Percentiles rank a stretch among this genome's conserved stretches.
These are phyloP conservation scores for Centropus bengalensis DNA, from an alignment of 2,113 vertebrate species.

Conservation along the genomic window DNA sequence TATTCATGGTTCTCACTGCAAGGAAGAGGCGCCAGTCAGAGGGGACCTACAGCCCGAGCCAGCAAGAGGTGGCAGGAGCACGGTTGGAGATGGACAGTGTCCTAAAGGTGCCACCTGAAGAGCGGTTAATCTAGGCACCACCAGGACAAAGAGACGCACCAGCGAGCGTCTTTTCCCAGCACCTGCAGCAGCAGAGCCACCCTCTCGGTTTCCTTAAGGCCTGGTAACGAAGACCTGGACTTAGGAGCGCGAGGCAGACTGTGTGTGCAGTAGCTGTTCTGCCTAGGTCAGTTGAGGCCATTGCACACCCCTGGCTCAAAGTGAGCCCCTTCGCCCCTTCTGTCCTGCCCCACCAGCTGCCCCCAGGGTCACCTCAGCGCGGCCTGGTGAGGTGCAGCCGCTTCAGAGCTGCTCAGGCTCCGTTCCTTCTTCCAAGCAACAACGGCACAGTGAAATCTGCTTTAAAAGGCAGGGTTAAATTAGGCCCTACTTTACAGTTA, in stretches of 20 bases:
- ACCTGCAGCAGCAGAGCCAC: neutral
- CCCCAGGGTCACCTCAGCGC: rapidly evolving
- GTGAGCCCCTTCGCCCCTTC: neutral
- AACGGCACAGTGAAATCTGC: neutral
- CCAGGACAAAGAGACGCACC: neutral
- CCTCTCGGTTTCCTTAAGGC: neutral
- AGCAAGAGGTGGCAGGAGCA: constrained; percentile 95
- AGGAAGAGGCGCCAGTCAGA: constrained; percentile 94
- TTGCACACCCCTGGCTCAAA: neutral
- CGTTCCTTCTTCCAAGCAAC: neutral
- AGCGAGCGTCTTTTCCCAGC: neutral
- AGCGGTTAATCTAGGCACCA: constrained; percentile 85
- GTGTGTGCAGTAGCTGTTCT: neutral
- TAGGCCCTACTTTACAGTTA: neutral
- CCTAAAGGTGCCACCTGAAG: constrained; percentile 95
- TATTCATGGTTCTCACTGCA: constrained; percentile 90
- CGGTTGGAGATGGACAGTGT: constrained; percentile 97
- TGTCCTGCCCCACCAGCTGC: neutral
- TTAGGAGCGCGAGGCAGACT: neutral
- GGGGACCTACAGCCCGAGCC: constrained; percentile 96
- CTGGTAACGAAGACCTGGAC: neutral
- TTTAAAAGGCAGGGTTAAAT: neutral
- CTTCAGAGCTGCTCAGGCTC: neutral
- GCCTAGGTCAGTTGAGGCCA: neutral
- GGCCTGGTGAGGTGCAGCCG: neutral